Conservation (phyloP, 2,113 vertebrate species). For the Corythoichthys haematopterus region DNA sequence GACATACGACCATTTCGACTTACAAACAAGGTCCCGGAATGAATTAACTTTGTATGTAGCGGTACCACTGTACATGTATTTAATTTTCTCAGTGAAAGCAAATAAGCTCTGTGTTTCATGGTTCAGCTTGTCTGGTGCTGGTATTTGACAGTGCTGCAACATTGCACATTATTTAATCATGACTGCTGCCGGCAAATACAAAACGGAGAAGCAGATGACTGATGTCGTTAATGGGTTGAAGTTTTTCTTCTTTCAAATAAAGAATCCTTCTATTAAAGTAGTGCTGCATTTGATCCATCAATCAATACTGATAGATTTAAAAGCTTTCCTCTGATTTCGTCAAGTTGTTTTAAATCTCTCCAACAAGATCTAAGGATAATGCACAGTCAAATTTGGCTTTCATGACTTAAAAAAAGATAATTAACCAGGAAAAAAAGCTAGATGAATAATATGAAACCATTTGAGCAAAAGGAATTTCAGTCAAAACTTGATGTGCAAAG, state of each 20-base stretch:
- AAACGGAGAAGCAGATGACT: slow-evolving; percentile 44
- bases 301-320: background rate
- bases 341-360: background rate
- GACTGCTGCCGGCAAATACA: slow-evolving; percentile 44
- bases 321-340: background rate
- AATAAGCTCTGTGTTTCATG: slow-evolving; percentile 22
- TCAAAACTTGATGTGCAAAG: background rate
- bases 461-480: background rate
- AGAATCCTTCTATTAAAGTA: slow-evolving; percentile 46
- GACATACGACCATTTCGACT: no score
- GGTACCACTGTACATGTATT: background rate
- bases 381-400: background rate
- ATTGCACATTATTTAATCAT: slow-evolving; percentile 52
- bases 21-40: no score
- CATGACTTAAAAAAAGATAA: background rate
- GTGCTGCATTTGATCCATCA: slow-evolving; percentile 40
- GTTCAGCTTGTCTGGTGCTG: slow-evolving; percentile 6
- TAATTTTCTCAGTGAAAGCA: slow-evolving; percentile 4
- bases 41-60: no score
- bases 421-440: background rate
- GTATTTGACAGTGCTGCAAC: slow-evolving; percentile 35
- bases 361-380: background rate
- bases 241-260: slow-evolving; percentile 51
- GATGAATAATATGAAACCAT: background rate
- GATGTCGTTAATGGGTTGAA: slow-evolving; percentile 36